Percentiles rank a stretch among this genome's conserved stretches.
Conservation (phyloP, 2,797 vertebrate species). For the Sebastes paucispinis region DNA sequence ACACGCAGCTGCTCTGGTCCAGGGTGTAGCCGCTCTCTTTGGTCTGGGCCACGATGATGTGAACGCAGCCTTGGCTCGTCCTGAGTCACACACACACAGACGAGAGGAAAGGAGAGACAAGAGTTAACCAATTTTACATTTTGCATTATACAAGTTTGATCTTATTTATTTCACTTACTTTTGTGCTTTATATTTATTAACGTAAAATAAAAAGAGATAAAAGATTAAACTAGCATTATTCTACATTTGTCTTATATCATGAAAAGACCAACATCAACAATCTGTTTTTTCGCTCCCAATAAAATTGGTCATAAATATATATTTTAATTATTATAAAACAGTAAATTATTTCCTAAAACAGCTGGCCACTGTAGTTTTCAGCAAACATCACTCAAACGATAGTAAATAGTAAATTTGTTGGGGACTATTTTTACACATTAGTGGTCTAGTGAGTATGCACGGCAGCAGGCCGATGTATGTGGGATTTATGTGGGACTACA, state of each 20-base stretch:
- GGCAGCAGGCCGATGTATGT: no score
- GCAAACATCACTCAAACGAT: no score
- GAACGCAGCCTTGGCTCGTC: conserved; percentile 93
- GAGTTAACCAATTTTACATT: neutral
- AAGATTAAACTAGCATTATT: no score
- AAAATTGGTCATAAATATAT: neutral
- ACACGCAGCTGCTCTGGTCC: conserved; percentile 91
- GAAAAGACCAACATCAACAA: neutral
- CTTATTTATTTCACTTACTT: neutral
- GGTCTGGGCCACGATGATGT: conserved; percentile 96
- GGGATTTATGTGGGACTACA: no score
- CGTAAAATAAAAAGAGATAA: neutral
- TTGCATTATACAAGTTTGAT: neutral
- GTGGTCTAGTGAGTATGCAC: no score
- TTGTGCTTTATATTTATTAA: neutral
- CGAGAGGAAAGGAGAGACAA: neutral
- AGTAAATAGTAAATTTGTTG: no score
- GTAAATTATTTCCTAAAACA: no score
- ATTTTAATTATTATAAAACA: neutral
- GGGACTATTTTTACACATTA: no score
- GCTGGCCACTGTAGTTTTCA: no score
- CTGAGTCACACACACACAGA: conserved; percentile 50
- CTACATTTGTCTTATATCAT: neutral
- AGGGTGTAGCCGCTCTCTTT: conserved; percentile 93
- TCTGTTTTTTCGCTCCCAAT: no score